These are phyloP conservation scores for Murina feae DNA, from an alignment of 2,113 vertebrate species.

Conservation along the genomic window DNA sequence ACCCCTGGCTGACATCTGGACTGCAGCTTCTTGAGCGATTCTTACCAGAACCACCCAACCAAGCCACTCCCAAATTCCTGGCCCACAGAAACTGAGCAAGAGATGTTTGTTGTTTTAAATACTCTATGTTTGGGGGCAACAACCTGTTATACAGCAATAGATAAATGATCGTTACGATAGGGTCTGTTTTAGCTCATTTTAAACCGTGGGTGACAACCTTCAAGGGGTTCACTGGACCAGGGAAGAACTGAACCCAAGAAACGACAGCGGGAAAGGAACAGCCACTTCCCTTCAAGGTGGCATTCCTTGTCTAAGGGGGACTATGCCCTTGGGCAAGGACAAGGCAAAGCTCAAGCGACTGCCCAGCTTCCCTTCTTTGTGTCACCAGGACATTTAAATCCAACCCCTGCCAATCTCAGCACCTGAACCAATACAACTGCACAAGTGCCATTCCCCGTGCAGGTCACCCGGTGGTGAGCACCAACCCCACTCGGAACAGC, in stretches of 20 bases:
- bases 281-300: not conserved
- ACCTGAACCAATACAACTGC: not conserved
- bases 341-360: not conserved
- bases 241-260: not conserved
- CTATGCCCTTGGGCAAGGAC: not conserved
- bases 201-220: constrained; percentile 10
- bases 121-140: not conserved
- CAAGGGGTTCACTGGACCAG: not conserved
- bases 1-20: not conserved
- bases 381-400: not conserved
- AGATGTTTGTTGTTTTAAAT: not conserved
- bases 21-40: not conserved
- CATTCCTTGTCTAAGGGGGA: not conserved
- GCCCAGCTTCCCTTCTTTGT: not conserved
- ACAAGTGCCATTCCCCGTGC: not conserved
- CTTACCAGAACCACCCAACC: not conserved
- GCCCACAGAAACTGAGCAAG: not conserved
- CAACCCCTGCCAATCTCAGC: not conserved
- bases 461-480: not conserved
- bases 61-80: not conserved
- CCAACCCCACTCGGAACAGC: not conserved
- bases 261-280: not conserved
- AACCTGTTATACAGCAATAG: not conserved
- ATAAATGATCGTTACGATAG: not conserved
- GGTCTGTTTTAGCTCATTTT: not conserved